phyloP scores from a whole-genome alignment of 2,797 vertebrate species.

The Netta rufina region DNA sequence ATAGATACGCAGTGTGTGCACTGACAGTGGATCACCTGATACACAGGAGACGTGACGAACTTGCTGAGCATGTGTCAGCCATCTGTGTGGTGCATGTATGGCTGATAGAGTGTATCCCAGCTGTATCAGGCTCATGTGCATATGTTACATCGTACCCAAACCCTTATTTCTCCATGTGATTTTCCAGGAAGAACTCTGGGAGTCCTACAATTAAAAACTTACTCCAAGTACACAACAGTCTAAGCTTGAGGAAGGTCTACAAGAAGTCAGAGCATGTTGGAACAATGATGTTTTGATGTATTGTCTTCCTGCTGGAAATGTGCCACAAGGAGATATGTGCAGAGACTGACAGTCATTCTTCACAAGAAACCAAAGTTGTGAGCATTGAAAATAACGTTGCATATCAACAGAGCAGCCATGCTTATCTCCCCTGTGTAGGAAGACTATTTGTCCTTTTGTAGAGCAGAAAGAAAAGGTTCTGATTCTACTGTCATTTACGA shows the following conservation, averaged over 20 bases:
- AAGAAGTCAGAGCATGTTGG: conserved; percentile 9
- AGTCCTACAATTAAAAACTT: neutral
- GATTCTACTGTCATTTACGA: neutral
- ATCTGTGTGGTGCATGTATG: neutral
- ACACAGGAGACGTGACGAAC: neutral
- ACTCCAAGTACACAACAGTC: neutral
- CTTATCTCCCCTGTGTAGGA: neutral
- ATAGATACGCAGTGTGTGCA: neutral
- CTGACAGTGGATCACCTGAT: neutral
- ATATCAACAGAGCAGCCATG: neutral
- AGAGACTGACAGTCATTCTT: neutral
- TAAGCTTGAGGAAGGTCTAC: conserved; percentile 5
- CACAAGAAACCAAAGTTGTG: neutral
- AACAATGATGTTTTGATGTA: neutral
- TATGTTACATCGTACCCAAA: neutral
- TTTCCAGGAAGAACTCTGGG: neutral
- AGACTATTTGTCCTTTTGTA: neutral
- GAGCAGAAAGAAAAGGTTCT: neutral
- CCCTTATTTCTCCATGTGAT: neutral
- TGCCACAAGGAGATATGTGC: neutral
- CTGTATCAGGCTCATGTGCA: neutral
- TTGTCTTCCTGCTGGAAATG: neutral
- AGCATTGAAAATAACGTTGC: neutral
- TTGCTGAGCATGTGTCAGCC: neutral
- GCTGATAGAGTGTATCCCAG: neutral